Conservation (phyloP, 2,888 invertebrate species). For the Chirona hameri region DNA sequence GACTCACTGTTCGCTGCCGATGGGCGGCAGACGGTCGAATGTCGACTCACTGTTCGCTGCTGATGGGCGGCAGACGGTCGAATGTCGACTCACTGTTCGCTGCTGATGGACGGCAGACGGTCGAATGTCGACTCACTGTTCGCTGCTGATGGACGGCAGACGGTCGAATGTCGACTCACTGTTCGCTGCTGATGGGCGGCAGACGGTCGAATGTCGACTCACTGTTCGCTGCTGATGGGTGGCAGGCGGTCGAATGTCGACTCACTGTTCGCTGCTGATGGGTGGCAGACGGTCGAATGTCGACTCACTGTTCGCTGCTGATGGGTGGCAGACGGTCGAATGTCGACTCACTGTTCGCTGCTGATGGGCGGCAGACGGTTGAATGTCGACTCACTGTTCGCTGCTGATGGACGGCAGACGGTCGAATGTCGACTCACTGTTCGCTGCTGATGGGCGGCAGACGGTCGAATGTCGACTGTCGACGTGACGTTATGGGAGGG, state of each 20-base stretch:
- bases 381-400: not conserved
- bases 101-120: not conserved
- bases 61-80: not conserved
- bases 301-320: not conserved
- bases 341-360: not conserved
- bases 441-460: conserved; percentile 1
- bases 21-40: not conserved
- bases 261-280: not conserved
- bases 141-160: not conserved
- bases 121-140: not conserved
- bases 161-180: not conserved
- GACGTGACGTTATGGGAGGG: not conserved
- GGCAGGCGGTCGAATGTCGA: not conserved
- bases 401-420: not conserved
- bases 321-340: not conserved
- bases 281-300: not conserved
- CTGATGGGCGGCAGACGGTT: not conserved
- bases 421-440: not conserved
- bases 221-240: not conserved
- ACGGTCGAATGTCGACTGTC: not conserved
- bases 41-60: not conserved
- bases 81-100: not conserved
- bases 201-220: not conserved
- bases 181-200: not conserved
- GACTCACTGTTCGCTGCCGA: not conserved